These are phyloP conservation scores for Ditula angustiorana DNA, from an alignment of 2,888 invertebrate genomes.

Conservation along the genomic window DNA sequence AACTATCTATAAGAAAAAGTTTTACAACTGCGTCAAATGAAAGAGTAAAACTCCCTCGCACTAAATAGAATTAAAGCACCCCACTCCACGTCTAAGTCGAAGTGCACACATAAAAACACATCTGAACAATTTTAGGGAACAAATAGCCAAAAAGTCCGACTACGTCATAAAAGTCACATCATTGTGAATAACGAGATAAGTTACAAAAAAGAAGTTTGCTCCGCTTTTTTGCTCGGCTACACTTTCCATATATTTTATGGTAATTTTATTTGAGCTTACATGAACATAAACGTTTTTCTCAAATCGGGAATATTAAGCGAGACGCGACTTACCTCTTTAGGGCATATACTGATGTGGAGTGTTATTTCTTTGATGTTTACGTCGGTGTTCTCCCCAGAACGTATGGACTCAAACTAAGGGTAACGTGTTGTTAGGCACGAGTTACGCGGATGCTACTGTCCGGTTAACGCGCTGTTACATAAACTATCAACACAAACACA, in stretches of 20 bases:
- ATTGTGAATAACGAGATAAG: conserved; percentile 78
- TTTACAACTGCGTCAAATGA: neutral
- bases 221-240: conserved; percentile 68
- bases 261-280: conserved; percentile 72
- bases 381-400: neutral
- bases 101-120: conserved; percentile 58
- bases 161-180: conserved; percentile 79
- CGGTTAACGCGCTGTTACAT: conserved; percentile 51
- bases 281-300: conserved; percentile 52
- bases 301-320: conserved; percentile 41
- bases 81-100: conserved; percentile 44
- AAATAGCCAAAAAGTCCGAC: conserved; percentile 74
- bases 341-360: conserved; percentile 10
- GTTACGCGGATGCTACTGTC: conserved; percentile 50
- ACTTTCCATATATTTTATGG: conserved; percentile 74
- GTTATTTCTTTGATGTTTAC: conserved; percentile 25
- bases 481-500: conserved; percentile 66
- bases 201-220: conserved; percentile 71
- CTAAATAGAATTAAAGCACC: conserved; percentile 37
- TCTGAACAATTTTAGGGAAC: conserved; percentile 66
- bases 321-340: conserved; percentile 38
- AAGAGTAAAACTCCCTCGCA: conserved; percentile 4
- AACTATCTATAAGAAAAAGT: neutral
- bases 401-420: neutral
- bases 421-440: conserved; percentile 40